Percentiles rank a stretch among this genome's conserved stretches.
phyloP scores from a whole-genome alignment of 2,797 vertebrate genomes.

The Schizopygopsis malacanthus region DNA sequence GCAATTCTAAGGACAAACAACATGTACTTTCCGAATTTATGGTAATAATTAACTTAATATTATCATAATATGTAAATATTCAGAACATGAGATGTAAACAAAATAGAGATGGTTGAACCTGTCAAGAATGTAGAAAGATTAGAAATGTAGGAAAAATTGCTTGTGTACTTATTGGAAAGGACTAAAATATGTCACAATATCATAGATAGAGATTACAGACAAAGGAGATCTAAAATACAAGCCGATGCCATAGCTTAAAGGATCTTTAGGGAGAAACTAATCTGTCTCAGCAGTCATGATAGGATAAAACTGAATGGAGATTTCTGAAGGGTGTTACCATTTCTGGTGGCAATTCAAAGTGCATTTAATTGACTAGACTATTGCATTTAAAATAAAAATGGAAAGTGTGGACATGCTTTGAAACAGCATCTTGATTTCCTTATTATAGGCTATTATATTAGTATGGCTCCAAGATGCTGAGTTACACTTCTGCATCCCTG shows the following conservation, averaged over 20 bases:
- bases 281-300: constrained; percentile 24
- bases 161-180: neutral
- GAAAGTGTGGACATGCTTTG: neutral
- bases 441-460: neutral
- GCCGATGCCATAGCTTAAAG: constrained; percentile 29
- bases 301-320: constrained; percentile 5
- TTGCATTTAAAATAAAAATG: neutral
- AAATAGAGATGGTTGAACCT: neutral
- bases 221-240: constrained; percentile 24
- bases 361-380: neutral
- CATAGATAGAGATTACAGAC: constrained; percentile 25
- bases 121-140: neutral
- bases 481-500: neutral
- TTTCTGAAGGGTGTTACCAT: constrained; percentile 2
- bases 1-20: neutral
- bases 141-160: neutral
- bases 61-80: constrained; percentile 4
- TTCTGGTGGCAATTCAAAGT: neutral
- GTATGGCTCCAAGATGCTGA: neutral
- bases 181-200: neutral
- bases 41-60: neutral
- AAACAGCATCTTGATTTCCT: neutral
- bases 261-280: constrained; percentile 28
- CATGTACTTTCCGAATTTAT: neutral
- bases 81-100: neutral